These are phyloP conservation scores for Dexiosoma caninum DNA, from an alignment of 2,888 invertebrate species.

Conservation along the genomic window DNA sequence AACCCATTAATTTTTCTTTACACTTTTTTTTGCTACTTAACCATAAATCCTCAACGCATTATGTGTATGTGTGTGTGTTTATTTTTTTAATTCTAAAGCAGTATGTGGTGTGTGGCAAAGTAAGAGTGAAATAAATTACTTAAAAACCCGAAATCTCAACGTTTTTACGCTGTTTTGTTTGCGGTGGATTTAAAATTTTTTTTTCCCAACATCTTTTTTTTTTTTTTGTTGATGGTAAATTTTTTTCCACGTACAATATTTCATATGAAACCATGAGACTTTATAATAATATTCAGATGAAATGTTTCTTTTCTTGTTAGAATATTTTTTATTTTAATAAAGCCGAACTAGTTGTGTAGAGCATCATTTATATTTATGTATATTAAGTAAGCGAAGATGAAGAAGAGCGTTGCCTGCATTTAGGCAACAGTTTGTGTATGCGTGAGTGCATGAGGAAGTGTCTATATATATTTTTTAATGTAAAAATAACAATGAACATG, in stretches of 20 bases:
- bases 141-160: background rate
- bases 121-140: conserved; percentile 46
- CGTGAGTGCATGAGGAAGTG: background rate
- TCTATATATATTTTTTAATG: background rate
- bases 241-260: background rate
- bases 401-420: conserved; percentile 24
- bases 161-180: conserved; percentile 34
- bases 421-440: conserved; percentile 40
- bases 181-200: background rate
- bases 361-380: conserved; percentile 36
- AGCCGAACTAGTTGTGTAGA: conserved; percentile 38
- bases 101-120: background rate
- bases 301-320: background rate
- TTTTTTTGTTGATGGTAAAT: background rate
- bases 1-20: background rate
- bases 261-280: conserved; percentile 27
- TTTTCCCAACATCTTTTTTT: background rate
- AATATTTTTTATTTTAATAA: conserved; percentile 48
- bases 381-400: conserved; percentile 18
- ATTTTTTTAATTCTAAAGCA: background rate
- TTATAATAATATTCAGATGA: conserved; percentile 34
- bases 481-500: background rate
- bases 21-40: background rate
- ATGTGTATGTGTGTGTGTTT: background rate
- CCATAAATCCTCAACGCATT: background rate